Percentiles rank a stretch among this genome's conserved stretches.
Conservation (phyloP, 2,113 vertebrate species). For the Aegithalos caudatus region DNA sequence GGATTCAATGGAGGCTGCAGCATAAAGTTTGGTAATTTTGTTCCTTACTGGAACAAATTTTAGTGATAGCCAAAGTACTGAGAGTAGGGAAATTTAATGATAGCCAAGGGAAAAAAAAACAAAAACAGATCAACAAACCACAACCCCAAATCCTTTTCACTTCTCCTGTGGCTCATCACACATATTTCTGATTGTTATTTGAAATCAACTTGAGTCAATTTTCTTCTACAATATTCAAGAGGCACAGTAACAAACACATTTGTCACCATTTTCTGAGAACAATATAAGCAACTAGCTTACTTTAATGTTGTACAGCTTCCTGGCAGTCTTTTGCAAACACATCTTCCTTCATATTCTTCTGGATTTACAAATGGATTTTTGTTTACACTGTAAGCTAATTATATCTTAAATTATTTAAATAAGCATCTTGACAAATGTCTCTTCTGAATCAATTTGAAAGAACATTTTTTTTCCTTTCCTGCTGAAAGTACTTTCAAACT, state of each 20-base stretch:
- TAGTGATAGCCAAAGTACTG: not conserved
- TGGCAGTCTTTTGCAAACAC: not conserved
- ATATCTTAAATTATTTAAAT: conserved; percentile 26
- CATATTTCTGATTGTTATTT: not conserved
- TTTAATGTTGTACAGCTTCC: not conserved
- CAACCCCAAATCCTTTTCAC: not conserved
- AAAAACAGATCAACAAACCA: not conserved
- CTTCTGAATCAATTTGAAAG: not conserved
- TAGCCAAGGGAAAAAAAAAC: not conserved
- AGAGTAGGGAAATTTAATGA: not conserved
- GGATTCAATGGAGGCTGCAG: not conserved
- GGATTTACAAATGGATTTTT: conserved; percentile 5
- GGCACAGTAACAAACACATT: not conserved
- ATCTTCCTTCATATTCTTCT: not conserved
- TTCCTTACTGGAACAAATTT: not conserved
- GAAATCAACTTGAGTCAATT: not conserved
- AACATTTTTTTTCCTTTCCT: not conserved
- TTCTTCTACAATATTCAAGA: not conserved
- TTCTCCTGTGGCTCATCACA: not conserved
- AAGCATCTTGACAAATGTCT: not conserved
- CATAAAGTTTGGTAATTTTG: not conserved
- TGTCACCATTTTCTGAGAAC: not conserved
- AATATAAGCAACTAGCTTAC: not conserved
- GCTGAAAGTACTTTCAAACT: not conserved
- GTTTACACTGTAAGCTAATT: not conserved